Base-by-base conservation (phyloP, 2,888 invertebrate species). In the Drosophila lacicola region DNA sequence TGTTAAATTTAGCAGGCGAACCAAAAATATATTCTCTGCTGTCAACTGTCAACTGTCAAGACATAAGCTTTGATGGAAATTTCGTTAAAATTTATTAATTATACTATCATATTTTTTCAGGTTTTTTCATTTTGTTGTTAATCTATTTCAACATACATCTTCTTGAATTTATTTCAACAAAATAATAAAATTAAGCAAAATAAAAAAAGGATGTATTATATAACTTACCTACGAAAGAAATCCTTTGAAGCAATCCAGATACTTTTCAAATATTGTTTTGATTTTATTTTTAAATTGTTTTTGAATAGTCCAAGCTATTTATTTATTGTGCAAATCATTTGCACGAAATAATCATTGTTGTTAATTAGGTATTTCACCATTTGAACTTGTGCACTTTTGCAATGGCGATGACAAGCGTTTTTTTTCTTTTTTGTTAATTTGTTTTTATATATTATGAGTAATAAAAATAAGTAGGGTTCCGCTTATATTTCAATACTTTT, bases 301-400 rank as follows among this genome's bases (percentile, higher is more conserved):
- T 19, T 25, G 13, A 4, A 11, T 47, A 33, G 34, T 54, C n/a
- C 45, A 21, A 39, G 45, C 5, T 45, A 34, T 46, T 21, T 45
- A 44, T 21, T 55, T 29, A 19, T 76, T 82, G 36, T 74, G 68
- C 61, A 72, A 75, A 61, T 74, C 66, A 84, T 71, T 58, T 57
- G 47, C 25, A 45, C 53, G 46, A 61, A 33, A 53, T 50, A 61
- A 64, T 66, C 74, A 56, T 74, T 70, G 57, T 66, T 69, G 37
- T 54, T 63, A 65, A 71, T 55, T 57, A 64, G 46, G 44, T 58
- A 76, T 79, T 85, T 78, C 74, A 85, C 65, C 42, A 80, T 55
- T 68, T 77, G 69, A 85, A 70, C 80, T 82, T 70, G 58, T 70
- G 45, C 62, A 57, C 68, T 64, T 50, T 57, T 46, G 11, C 42